A percentile compares a stretch with the other conserved stretches of the same genome.
Evolutionary conservation across 2,797 vertebrate genomes (phyloP).

Genomic region (Pteronotus mesoamericanus): DNA sequence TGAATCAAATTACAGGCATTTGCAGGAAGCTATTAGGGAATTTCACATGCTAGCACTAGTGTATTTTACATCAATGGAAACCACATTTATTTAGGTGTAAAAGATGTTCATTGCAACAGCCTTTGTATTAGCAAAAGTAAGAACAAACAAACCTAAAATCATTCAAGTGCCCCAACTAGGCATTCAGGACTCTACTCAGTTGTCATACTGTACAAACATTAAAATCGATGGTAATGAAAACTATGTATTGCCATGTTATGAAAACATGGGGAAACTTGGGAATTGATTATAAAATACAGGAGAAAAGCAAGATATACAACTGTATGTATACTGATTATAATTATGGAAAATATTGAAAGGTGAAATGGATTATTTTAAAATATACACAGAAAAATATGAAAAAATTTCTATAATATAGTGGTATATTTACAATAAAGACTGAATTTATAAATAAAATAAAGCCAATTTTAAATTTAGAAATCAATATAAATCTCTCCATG

Average conservation of each 20-base stretch:
- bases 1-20: conserved; percentile 34
- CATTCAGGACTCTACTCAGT: background rate
- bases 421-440: conserved; percentile 33
- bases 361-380: conserved; percentile 37
- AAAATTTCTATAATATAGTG: background rate
- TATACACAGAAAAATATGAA: background rate
- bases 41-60: background rate
- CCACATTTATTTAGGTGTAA: background rate
- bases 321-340: background rate
- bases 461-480: conserved; percentile 29
- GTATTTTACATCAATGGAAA: conserved; percentile 16
- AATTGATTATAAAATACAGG: background rate
- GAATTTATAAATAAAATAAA: conserved; percentile 53
- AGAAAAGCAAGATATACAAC: conserved; percentile 18
- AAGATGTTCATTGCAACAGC: background rate
- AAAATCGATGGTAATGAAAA: background rate
- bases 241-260: background rate
- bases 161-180: background rate
- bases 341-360: background rate
- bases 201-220: background rate
- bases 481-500: conserved; percentile 15
- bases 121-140: conserved; percentile 38
- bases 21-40: background rate
- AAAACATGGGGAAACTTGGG: background rate
- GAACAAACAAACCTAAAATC: background rate